Base-by-base conservation (phyloP, 2,797 vertebrate species). In the Aselliscus stoliczkanus region DNA sequence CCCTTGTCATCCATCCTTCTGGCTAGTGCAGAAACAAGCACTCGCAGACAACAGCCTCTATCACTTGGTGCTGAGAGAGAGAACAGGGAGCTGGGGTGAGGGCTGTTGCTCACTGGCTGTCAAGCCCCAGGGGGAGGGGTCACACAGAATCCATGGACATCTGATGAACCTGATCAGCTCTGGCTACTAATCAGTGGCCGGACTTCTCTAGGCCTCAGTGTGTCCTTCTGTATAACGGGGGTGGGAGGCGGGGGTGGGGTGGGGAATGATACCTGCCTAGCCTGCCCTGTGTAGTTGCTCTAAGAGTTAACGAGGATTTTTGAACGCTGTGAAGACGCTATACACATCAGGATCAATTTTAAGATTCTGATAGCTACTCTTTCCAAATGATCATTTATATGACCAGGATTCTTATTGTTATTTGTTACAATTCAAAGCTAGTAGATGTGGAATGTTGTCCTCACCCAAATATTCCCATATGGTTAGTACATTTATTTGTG, bases 381-480 rank as follows among this genome's bases (percentile, higher is more conserved):
- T 94, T 56, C 83, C 65, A 29, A 31, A 27, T 67, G 9, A 64
- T 75, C 13, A 42, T 80, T 79, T 72, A 85, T 64, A 75, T 31
- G 34, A 39, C 27, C 64, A 81, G 62, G 21, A 47, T 60, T 52
- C 42, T 65, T 9, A 60, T 34, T 11, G 0, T 67, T 64, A 39
- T 73, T 91, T 42, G 37, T 54, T 87, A 37, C 1, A n/a, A 37
- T 20, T 80, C 54, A 65, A 83, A 70, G 39, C 27, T 83, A 29
- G 29, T 37, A 21, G n/a, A 50, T 9, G 6, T 52, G 52, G 58
- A 54, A 73, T 3, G 2, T 29, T 39, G 21, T 65, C 86, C 87
- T 85, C 56, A 34, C 42, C 58, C 52, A 62, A 27, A 18, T 44
- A 37, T 52, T 10, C 77, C 67, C 56, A 69, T 1, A 18, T 14